Evolutionary conservation across 2,888 invertebrate genomes (phyloP).

Genomic region (Portevinia maculata): DNA sequence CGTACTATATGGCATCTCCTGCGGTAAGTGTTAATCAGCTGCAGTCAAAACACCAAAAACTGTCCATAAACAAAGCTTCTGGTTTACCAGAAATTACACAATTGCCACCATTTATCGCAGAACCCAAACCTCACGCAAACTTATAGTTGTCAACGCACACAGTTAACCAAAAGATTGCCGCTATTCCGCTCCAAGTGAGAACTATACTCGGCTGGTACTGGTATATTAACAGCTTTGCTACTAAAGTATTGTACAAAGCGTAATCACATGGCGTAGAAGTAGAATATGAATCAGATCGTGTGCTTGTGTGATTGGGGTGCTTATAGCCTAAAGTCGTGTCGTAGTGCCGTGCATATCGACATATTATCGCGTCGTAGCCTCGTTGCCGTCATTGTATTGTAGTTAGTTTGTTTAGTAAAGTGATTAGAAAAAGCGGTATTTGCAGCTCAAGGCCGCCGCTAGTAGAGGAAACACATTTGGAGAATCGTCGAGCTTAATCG

Average conservation of each 20-base stretch:
- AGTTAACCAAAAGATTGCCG: constrained; percentile 37
- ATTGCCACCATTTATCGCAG: constrained; percentile 24
- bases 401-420: constrained; percentile 38
- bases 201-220: neutral
- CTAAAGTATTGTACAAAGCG: constrained; percentile 12
- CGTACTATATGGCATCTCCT: constrained; percentile 2
- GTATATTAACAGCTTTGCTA: constrained; percentile 10
- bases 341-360: constrained; percentile 24
- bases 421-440: constrained; percentile 36
- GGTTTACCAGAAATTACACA: constrained; percentile 14
- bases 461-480: constrained; percentile 25
- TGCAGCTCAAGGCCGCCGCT: constrained; percentile 48
- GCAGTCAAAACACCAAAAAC: constrained; percentile 18
- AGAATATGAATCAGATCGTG: constrained; percentile 21
- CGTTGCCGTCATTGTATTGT: constrained; percentile 52
- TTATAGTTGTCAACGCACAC: constrained; percentile 1
- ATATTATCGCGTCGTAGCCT: constrained; percentile 27
- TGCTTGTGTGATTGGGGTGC: constrained; percentile 21
- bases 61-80: neutral
- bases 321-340: constrained; percentile 17
- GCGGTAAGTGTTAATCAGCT: constrained; percentile 1
- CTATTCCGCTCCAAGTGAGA: constrained; percentile 53
- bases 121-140: constrained; percentile 4
- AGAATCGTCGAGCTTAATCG: constrained; percentile 18
- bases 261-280: constrained; percentile 1